These are phyloP conservation scores for Drosophila cracens DNA, from an alignment of 2,888 invertebrate genomes.

Conservation along the genomic window DNA sequence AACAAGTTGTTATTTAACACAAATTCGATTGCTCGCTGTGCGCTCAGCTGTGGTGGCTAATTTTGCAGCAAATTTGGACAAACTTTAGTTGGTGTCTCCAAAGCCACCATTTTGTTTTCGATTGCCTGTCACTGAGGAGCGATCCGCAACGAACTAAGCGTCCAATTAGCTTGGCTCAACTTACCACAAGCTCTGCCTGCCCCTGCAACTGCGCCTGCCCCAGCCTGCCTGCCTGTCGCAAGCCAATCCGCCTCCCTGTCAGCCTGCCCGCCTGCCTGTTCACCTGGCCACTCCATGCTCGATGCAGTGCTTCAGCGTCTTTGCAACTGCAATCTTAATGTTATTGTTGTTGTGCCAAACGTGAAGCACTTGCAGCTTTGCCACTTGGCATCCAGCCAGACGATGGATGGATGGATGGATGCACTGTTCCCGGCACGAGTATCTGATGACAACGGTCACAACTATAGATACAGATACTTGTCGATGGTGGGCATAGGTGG, in stretches of 20 bases:
- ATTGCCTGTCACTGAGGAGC: conserved; percentile 12
- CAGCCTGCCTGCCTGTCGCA: background rate
- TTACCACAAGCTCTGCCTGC: conserved; percentile 21
- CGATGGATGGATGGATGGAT: conserved; percentile 4
- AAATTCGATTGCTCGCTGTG: background rate
- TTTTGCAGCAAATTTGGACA: background rate
- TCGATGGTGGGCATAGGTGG: background rate
- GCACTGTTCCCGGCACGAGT: conserved; percentile 53
- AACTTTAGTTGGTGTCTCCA: background rate
- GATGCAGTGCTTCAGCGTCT: conserved; percentile 4
- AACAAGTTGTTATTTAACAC: background rate
- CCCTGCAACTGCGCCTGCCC: conserved; percentile 2
- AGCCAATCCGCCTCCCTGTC: background rate
- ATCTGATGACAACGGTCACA: conserved; percentile 63
- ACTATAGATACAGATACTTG: conserved; percentile 40
- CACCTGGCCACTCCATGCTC: background rate
- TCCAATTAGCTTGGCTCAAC: conserved; percentile 59
- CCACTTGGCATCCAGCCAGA: conserved; percentile 56
- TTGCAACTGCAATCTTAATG: conserved; percentile 19
- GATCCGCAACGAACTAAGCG: conserved; percentile 43
- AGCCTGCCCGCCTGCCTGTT: background rate
- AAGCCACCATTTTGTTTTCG: conserved; percentile 38
- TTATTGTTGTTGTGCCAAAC: conserved; percentile 24
- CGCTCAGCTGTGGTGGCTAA: background rate
- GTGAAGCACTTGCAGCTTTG: conserved; percentile 68